These are phyloP conservation scores for Protobothrops mucrosquamatus DNA, from an alignment of 2,113 vertebrate genomes.

Conservation along the genomic window DNA sequence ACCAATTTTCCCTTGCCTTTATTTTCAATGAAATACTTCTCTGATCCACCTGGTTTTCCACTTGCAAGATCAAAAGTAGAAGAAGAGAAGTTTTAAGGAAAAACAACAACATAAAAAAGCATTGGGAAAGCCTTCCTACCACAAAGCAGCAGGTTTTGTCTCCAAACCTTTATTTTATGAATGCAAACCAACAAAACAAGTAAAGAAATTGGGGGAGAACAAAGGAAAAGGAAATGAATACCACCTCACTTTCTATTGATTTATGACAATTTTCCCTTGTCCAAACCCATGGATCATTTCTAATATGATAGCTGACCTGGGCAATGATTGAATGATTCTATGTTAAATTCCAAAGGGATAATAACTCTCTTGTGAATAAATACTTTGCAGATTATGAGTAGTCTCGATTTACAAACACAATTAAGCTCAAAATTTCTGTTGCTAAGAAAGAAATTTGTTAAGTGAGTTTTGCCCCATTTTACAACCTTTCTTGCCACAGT, in stretches of 20 bases:
- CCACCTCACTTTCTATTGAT: background rate
- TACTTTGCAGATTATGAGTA: background rate
- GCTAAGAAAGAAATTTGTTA: too few species aligned
- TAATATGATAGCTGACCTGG: background rate
- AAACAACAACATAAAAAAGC: background rate
- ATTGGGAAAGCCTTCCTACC: background rate
- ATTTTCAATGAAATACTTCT: background rate
- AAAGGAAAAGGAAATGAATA: conserved; percentile 50
- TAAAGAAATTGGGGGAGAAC: conserved; percentile 35
- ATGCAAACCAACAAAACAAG: conserved; percentile 27
- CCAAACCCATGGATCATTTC: background rate
- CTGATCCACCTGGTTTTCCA: too few species aligned
- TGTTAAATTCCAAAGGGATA: background rate
- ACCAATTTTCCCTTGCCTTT: background rate
- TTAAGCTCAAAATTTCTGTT: too few species aligned
- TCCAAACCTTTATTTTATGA: conserved; percentile 18
- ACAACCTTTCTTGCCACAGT: too few species aligned
- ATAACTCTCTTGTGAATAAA: background rate
- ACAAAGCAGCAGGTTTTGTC: background rate
- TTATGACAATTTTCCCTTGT: background rate
- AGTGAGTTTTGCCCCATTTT: too few species aligned
- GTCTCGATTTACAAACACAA: too few species aligned
- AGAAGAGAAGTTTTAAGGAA: background rate
- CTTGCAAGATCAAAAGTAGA: background rate
- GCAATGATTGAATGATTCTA: background rate